Conservation (phyloP, 2,888 invertebrate genomes). For the Erannis defoliaria region DNA sequence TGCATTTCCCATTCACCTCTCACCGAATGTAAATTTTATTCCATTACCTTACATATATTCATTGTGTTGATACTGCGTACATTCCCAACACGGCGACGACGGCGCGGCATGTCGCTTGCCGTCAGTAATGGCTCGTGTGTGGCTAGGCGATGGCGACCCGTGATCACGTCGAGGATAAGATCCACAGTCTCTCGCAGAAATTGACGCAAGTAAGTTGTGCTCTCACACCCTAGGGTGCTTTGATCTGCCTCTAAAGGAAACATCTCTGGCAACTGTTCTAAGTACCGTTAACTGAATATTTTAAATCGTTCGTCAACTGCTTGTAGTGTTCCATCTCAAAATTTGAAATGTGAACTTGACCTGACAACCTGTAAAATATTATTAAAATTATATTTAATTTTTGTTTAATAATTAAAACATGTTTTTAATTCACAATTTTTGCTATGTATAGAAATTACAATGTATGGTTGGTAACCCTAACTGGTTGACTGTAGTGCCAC, state of each 20-base stretch:
- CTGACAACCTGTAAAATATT: no score
- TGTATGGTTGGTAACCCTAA: no score
- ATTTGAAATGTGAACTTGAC: no score
- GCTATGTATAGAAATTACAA: no score
- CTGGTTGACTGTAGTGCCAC: constrained; percentile 11
- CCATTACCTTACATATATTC: neutral
- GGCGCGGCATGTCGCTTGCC: constrained; percentile 71
- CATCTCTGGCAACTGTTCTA: neutral
- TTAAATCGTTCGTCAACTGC: neutral
- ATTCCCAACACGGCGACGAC: constrained; percentile 60
- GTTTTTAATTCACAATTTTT: no score
- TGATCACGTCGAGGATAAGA: constrained; percentile 91
- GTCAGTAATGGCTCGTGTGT: constrained; percentile 82
- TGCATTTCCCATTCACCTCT: neutral
- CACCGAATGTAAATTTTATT: neutral
- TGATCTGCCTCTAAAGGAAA: constrained; percentile 51
- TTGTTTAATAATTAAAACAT: no score
- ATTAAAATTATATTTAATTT: no score
- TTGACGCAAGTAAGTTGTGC: constrained; percentile 90
- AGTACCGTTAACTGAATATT: constrained; percentile 3
- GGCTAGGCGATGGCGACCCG: constrained; percentile 90
- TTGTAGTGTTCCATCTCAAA: no score
- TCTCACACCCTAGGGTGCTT: constrained; percentile 55
- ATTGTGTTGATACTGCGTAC: constrained; percentile 55
- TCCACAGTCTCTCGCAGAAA: constrained; percentile 90